Base-by-base conservation (phyloP, 2,888 invertebrate species). In the Pollenia labialis region DNA sequence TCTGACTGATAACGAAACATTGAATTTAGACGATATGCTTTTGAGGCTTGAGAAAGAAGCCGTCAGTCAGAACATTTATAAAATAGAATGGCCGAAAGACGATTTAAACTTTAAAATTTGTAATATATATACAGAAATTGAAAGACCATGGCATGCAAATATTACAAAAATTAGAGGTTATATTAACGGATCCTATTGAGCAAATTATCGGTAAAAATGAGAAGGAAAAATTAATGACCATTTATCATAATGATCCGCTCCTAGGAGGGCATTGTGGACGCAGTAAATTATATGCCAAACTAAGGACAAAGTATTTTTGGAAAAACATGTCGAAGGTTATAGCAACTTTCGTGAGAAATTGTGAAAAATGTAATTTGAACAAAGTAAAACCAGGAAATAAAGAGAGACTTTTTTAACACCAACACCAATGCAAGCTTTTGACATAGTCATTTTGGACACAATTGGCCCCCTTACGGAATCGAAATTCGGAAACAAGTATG, bases 1-100 rank as follows among this genome's bases (percentile, higher is more conserved):
- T 68, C 23, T 80, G 46, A 74, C 79, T 64, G 62, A 58, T 52
- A 85, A 88, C 74, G 77, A 62, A 62, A 75, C 75, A 52, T 64
- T 60, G 23, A 50, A 42, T 74, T 54, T 81, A 50, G 50, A 42
- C 52, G 62, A 64, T 9, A 18, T 23, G 18, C 18, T 23, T 23
- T 23, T 23, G 18, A 23, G 18, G 18, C 18, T 23, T 23, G 18
- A 23, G 18, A 23, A 23, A 23, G 18, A 23, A 23, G 18, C 18
- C 18, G 18, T 23, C 18, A 23, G 18, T 23, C 32, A 62, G 10
- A 76, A 76, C n/a, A 76, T 83, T 69, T 12, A 18, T 54, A 83
- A 4, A 8, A 23, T 69, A 54, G 76, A 76, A 69, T 76, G 76
- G 71, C 60, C 76, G 46, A 75, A 76, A 32, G 76, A 71, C 46